These are phyloP conservation scores for Automeris io DNA, from an alignment of 2,888 invertebrate species.

Conservation along the genomic window DNA sequence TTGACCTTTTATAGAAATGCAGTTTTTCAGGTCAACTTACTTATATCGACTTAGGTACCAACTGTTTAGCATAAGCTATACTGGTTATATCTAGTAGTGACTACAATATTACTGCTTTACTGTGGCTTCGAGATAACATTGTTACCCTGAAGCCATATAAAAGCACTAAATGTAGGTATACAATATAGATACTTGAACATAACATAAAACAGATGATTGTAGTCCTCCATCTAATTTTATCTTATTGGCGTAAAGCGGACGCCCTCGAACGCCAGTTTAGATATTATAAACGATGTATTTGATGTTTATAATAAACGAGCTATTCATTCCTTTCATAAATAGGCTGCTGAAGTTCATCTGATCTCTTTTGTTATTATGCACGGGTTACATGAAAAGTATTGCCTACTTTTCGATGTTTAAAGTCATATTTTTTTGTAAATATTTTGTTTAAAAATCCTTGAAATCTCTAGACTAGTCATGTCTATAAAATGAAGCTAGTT, in stretches of 20 bases:
- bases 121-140: slow-evolving; percentile 44
- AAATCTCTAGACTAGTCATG: too few species aligned
- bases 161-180: background rate
- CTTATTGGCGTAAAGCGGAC: slow-evolving; percentile 29
- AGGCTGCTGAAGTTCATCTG: slow-evolving; percentile 11
- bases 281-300: slow-evolving; percentile 26
- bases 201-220: slow-evolving; percentile 25
- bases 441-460: too few species aligned
- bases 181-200: background rate
- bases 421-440: too few species aligned
- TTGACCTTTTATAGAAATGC: background rate
- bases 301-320: slow-evolving; percentile 20
- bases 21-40: background rate
- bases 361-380: background rate
- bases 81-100: slow-evolving; percentile 33
- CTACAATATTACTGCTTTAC: slow-evolving; percentile 28
- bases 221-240: slow-evolving; percentile 43
- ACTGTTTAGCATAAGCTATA: slow-evolving; percentile 13
- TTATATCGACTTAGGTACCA: too few species aligned
- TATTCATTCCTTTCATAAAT: slow-evolving; percentile 19
- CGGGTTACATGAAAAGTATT: too few species aligned
- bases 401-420: too few species aligned
- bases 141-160: background rate
- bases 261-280: slow-evolving; percentile 22
- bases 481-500: too few species aligned